Percentiles rank a stretch among this genome's conserved stretches.
Conservation (phyloP, 2,888 invertebrate species). For the Syrphus vitripennis region DNA sequence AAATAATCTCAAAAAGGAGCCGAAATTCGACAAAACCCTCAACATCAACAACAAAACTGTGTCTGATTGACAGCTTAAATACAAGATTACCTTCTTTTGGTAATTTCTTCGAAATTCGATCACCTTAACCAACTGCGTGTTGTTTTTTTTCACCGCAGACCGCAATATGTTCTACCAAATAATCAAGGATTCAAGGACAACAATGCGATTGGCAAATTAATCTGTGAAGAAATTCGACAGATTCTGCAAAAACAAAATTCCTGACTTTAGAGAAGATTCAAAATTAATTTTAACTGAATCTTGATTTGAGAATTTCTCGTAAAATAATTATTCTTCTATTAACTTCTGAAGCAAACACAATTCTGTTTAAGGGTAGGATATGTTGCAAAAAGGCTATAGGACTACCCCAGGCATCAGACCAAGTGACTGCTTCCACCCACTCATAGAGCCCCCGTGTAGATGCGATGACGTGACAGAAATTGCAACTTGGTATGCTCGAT, state of each 20-base stretch:
- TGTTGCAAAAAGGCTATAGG: conserved; percentile 36
- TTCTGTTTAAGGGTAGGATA: background rate
- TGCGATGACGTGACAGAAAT: conserved; percentile 69
- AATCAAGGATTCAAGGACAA: conserved; percentile 47
- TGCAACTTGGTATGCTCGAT: conserved; percentile 64
- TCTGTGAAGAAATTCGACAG: background rate
- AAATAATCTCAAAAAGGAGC: background rate
- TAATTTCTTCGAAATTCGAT: conserved; percentile 61
- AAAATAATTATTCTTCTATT: background rate
- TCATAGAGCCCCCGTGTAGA: conserved; percentile 28
- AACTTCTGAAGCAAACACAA: background rate
- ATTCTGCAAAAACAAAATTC: background rate
- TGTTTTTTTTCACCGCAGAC: background rate
- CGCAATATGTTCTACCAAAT: background rate
- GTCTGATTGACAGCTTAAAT: conserved; percentile 68
- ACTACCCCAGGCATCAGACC: background rate
- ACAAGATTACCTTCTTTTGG: conserved; percentile 45
- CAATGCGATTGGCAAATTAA: background rate
- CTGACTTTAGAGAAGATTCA: background rate
- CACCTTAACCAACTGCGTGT: conserved; percentile 6
- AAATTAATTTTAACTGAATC: background rate
- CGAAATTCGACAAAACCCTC: conserved; percentile 56
- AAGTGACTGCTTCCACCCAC: conserved; percentile 9
- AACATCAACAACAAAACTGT: background rate
- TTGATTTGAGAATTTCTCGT: background rate